Conservation (phyloP, 2,797 vertebrate species). For the Leontocebus nigricollis region DNA sequence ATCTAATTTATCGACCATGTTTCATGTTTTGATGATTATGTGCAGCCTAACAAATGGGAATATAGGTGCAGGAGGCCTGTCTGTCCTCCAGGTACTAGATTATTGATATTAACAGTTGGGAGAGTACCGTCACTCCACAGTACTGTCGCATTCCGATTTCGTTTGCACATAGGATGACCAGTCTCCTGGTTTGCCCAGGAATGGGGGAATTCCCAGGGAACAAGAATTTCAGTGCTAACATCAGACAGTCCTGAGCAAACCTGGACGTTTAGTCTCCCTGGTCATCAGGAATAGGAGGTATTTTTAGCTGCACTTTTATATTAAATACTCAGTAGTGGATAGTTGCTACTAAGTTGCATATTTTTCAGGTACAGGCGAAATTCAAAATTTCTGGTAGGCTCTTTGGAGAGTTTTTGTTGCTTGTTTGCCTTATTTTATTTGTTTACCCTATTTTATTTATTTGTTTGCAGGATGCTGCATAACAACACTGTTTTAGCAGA, state of each 20-base stretch:
- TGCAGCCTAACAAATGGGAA: not conserved
- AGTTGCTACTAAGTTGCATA: not conserved
- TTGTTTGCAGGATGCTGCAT: not conserved
- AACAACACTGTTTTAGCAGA: not conserved
- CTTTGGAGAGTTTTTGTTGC: not conserved
- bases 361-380: not conserved
- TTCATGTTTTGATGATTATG: not conserved
- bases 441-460: not conserved
- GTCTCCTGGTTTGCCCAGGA: not conserved
- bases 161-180: rapidly evolving
- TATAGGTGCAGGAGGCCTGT: not conserved
- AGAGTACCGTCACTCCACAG: not conserved
- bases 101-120: not conserved
- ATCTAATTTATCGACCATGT: not conserved
- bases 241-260: not conserved
- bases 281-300: not conserved
- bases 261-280: not conserved
- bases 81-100: not conserved
- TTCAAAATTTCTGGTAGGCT: not conserved
- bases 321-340: not conserved
- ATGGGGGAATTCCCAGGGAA: not conserved
- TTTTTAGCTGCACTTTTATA: not conserved
- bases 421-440: not conserved
- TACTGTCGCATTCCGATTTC: not conserved
- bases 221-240: not conserved